Evolutionary conservation across 2,888 invertebrate genomes (phyloP).

Genomic region (Heliconius ismenius): DNA sequence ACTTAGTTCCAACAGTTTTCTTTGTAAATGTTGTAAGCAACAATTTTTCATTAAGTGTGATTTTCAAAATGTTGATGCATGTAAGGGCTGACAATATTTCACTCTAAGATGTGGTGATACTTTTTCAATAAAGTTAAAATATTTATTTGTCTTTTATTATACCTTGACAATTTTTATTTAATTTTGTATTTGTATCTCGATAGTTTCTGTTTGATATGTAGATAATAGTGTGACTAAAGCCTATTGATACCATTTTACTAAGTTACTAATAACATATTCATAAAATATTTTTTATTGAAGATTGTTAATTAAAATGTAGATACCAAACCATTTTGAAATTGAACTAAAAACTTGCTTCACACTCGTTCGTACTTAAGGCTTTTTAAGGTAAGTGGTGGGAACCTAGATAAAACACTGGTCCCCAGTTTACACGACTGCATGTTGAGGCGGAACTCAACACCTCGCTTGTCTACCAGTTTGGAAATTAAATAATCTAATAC

Average conservation of each 20-base stretch:
- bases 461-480: not conserved
- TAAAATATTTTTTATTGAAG: no score
- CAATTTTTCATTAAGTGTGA: slow-evolving; percentile 33
- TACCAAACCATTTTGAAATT: no score
- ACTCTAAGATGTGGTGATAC: slow-evolving; percentile 72
- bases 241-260: no score
- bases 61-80: slow-evolving; percentile 51
- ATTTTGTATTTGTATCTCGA: not conserved
- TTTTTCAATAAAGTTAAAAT: slow-evolving; percentile 69
- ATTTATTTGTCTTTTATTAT: slow-evolving; percentile 29
- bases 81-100: slow-evolving; percentile 71
- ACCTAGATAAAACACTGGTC: no score
- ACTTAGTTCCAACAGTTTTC: slow-evolving; percentile 28
- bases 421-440: no score
- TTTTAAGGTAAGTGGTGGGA: no score
- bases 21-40: slow-evolving; percentile 24
- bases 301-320: no score
- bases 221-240: not conserved
- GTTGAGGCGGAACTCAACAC: not conserved
- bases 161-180: not conserved
- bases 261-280: no score
- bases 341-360: no score
- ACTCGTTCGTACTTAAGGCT: no score
- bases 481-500: not conserved
- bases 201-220: not conserved